Evolutionary conservation across 2,888 invertebrate species (phyloP).

Genomic region (Eupithecia dodoneata): DNA sequence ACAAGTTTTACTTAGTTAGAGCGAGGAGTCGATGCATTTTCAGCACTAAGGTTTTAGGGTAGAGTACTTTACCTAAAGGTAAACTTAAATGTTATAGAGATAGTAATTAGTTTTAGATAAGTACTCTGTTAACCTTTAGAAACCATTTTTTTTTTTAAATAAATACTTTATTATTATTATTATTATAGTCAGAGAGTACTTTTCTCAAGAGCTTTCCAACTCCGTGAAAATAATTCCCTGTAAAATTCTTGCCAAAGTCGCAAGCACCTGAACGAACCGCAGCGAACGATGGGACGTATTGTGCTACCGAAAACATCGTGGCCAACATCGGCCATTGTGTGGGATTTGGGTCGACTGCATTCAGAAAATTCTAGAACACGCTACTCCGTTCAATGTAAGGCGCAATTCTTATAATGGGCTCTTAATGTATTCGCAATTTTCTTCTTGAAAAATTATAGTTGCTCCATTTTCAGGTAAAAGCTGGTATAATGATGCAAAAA

Average conservation of each 20-base stretch:
- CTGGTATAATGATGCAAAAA: neutral
- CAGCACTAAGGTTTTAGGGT: too few relatives aligned
- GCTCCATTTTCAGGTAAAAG: constrained; percentile 25
- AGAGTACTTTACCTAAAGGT: too few relatives aligned
- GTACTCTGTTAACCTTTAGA: too few relatives aligned
- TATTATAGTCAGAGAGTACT: neutral
- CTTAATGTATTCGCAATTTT: constrained; percentile 43
- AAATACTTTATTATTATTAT: too few relatives aligned
- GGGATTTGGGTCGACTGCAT: constrained; percentile 69
- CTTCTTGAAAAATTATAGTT: constrained; percentile 19
- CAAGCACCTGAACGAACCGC: constrained; percentile 66
- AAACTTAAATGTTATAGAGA: too few relatives aligned
- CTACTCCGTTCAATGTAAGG: constrained; percentile 48
- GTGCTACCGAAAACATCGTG: constrained; percentile 71
- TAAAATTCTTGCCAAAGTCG: constrained; percentile 53
- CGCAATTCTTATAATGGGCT: constrained; percentile 45
- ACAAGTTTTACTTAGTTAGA: too few relatives aligned
- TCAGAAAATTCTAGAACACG: constrained; percentile 53
- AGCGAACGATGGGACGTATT: constrained; percentile 65
- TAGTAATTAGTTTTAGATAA: too few relatives aligned
- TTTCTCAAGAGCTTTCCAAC: neutral
- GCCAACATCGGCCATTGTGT: constrained; percentile 57
- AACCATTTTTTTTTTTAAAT: too few relatives aligned
- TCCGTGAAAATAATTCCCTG: constrained; percentile 50
- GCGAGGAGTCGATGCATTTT: too few relatives aligned